phyloP scores from a whole-genome alignment of 2,888 invertebrate genomes.

The Microctonus aethiopoides region DNA sequence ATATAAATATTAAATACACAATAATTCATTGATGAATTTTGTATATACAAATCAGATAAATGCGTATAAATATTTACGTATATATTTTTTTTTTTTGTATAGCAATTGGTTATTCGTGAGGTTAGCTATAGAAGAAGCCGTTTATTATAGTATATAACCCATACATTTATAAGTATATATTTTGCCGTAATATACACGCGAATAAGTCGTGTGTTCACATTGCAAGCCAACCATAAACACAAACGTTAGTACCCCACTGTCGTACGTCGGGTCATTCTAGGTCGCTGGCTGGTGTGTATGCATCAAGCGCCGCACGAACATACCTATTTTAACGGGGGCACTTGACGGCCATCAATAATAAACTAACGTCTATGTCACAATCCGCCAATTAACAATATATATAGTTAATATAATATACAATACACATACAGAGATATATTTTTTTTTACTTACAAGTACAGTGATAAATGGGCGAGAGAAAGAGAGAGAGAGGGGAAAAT shows the following conservation, averaged over 20 bases:
- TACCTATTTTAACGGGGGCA: constrained; percentile 14
- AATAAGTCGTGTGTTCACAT: not conserved
- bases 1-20: not conserved
- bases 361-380: not conserved
- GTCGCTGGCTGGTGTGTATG: constrained; percentile 2
- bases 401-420: not conserved
- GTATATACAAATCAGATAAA: too few species aligned
- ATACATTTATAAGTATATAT: not conserved
- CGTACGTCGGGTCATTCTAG: constrained; percentile 17
- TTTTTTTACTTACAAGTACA: not conserved
- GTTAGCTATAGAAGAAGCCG: too few species aligned
- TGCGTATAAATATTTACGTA: not conserved
- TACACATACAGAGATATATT: constrained; percentile 11
- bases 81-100: not conserved
- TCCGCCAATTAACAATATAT: not conserved
- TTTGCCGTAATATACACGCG: not conserved
- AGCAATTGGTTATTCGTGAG: too few species aligned
- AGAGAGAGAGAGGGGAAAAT: constrained; percentile 12
- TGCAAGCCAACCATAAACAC: not conserved
- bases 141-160: too few species aligned
- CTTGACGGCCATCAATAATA: constrained; percentile 8
- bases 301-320: not conserved
- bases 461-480: not conserved
- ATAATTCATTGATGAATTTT: not conserved
- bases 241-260: constrained; percentile 12